Conservation (phyloP, 2,888 invertebrate genomes). For the Noctuana brunneofusca region DNA sequence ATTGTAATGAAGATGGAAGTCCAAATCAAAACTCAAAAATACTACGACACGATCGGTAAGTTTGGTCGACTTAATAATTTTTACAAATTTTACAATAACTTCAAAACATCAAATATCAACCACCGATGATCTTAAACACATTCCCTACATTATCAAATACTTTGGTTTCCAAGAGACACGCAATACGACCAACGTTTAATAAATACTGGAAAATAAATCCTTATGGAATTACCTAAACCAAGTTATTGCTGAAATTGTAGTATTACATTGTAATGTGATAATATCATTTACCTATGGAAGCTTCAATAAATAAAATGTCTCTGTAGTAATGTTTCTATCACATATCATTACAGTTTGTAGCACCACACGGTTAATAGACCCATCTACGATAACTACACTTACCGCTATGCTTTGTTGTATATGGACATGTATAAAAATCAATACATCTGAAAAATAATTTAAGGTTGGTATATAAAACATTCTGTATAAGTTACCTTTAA, state of each 20-base stretch:
- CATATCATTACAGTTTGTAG: slow-evolving; percentile 81
- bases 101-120: slow-evolving; percentile 33
- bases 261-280: slow-evolving; percentile 66
- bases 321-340: slow-evolving; percentile 81
- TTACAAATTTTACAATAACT: slow-evolving; percentile 30
- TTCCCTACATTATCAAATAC: slow-evolving; percentile 47
- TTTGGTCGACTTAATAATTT: slow-evolving; percentile 27
- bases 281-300: slow-evolving; percentile 76
- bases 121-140: slow-evolving; percentile 37
- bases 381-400: slow-evolving; percentile 77
- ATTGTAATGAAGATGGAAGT: slow-evolving; percentile 8
- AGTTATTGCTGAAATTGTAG: slow-evolving; percentile 70
- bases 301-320: slow-evolving; percentile 81
- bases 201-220: slow-evolving; percentile 62
- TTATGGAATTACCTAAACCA: slow-evolving; percentile 66
- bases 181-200: slow-evolving; percentile 53
- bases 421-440: slow-evolving; percentile 81
- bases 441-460: slow-evolving; percentile 82
- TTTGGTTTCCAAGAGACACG: slow-evolving; percentile 66
- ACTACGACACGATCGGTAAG: slow-evolving; percentile 22
- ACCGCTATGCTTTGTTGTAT: slow-evolving; percentile 79
- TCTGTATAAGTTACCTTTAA: slow-evolving; percentile 79
- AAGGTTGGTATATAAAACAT: slow-evolving; percentile 79
- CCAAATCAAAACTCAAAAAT: slow-evolving; percentile 16
- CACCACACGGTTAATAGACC: slow-evolving; percentile 82